Base-by-base conservation (phyloP, 2,888 invertebrate genomes). In the Pyrochroa serraticornis region DNA sequence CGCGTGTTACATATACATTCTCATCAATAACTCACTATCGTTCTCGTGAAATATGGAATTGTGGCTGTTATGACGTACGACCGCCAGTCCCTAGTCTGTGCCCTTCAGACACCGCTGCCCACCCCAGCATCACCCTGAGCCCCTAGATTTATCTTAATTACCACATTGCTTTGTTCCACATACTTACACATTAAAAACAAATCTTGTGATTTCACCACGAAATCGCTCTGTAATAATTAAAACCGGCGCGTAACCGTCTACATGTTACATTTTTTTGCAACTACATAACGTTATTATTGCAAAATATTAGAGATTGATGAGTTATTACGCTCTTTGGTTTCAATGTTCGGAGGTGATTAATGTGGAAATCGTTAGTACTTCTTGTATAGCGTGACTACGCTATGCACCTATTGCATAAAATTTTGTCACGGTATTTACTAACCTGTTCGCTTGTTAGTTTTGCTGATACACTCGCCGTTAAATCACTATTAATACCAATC, bases 11-110 rank as follows among this genome's bases (percentile, higher is more conserved):
- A 67, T 65, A 68, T 65, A 69, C 66, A 60, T 66, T 68, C 71
- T 71, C 73, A 73, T 73, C 73, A 73, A 73, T 73, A 73, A 73
- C 72, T 70, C 67, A 70, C 71, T 73, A 73, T 73, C 73, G 68
- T 69, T 66, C 67, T 67, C 66, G 69, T 72, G 71, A 73, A 73
- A 73, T 72, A 72, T 71, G 71, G 69, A 72, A 71, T 66, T 71
- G 71, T 68, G 70, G 70, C 67, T 69, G 64, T 65, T 67, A 71
- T 72, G 72, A 71, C 70, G 70, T 70, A 72, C 65, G 62, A 66
- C 59, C 62, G 51, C 37, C 55, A 50, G 63, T 63, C 64, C 66
- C 64, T 60, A 47, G 45, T 44, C 48, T 58, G 53, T 60, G 50
- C 57, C 45, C 53, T 48, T 51, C 33, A 58, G 53, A 60, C 62